A percentile compares a stretch with the other conserved stretches of the same genome.
These are phyloP conservation scores for Monarcha castaneiventris DNA, from an alignment of 2,113 vertebrate species.

Conservation along the genomic window DNA sequence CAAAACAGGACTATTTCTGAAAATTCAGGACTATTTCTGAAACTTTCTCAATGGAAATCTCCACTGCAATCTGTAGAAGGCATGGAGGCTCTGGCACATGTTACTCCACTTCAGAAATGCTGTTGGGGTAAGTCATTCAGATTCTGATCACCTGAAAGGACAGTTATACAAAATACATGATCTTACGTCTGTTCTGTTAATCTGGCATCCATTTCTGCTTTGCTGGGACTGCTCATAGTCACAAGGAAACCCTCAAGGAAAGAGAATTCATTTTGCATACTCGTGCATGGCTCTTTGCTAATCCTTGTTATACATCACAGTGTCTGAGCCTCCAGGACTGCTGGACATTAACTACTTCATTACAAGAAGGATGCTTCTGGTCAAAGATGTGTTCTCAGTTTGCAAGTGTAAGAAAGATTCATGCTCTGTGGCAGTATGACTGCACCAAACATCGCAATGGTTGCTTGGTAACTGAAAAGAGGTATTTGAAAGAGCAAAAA, in stretches of 20 bases:
- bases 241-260: not conserved
- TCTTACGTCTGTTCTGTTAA: not conserved
- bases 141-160: not conserved
- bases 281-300: not conserved
- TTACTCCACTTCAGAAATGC: not conserved
- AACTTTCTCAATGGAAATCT: not conserved
- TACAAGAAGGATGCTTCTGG: not conserved
- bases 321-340: not conserved
- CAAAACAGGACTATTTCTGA: not conserved
- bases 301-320: not conserved
- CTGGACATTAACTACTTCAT: not conserved
- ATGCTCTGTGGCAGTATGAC: not conserved
- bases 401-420: not conserved
- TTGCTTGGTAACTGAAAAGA: conserved; percentile 34
- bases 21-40: not conserved
- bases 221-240: not conserved
- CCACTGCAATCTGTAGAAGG: not conserved
- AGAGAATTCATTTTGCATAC: not conserved
- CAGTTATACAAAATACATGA: not conserved
- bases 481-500: not conserved
- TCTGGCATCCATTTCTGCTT: not conserved
- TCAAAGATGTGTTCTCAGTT: not conserved
- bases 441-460: not conserved
- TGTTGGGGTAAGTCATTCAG: not conserved
- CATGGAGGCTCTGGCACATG: not conserved